phyloP scores from a whole-genome alignment of 1,140 invertebrate species.

The Druon quercuslanigerum region DNA sequence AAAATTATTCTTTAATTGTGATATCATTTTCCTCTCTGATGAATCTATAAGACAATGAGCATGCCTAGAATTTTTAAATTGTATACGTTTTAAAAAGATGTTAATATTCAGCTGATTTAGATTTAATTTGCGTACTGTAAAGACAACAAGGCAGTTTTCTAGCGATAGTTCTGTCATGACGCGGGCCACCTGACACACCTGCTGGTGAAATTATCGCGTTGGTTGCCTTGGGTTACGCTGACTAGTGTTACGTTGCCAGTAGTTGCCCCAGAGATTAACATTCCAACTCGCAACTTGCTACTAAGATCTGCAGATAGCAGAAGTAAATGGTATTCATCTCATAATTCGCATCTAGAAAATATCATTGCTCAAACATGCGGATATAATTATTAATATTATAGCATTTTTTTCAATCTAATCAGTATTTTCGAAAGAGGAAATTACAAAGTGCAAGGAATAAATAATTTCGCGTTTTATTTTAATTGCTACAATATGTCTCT shows the following conservation, averaged over 20 bases:
- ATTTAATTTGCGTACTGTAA: neutral
- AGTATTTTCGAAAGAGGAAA: neutral
- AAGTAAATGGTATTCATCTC: slow-evolving; percentile 19
- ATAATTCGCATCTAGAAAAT: slow-evolving; percentile 13
- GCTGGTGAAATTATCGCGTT: slow-evolving; percentile 22
- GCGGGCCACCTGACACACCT: slow-evolving; percentile 30
- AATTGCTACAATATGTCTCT: neutral
- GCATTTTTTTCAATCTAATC: neutral
- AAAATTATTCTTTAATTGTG: too few species aligned
- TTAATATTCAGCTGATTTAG: neutral
- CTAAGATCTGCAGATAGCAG: slow-evolving; percentile 6
- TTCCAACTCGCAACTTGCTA: slow-evolving; percentile 15
- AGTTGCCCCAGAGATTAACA: slow-evolving; percentile 25
- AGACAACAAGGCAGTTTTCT: slow-evolving; percentile 12
- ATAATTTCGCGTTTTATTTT: neutral
- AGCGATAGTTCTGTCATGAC: slow-evolving; percentile 10
- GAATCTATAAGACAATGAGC: too few species aligned
- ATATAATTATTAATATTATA: neutral
- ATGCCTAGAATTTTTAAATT: too few species aligned
- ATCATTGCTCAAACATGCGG: slow-evolving; percentile 21
- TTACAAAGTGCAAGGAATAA: neutral
- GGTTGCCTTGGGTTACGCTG: slow-evolving; percentile 20
- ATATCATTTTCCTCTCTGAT: too few species aligned
- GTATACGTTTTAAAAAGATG: too few species aligned
- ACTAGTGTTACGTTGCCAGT: slow-evolving; percentile 21